Base-by-base conservation (phyloP, 2,888 invertebrate species). In the Hoplodrina ambigua region DNA sequence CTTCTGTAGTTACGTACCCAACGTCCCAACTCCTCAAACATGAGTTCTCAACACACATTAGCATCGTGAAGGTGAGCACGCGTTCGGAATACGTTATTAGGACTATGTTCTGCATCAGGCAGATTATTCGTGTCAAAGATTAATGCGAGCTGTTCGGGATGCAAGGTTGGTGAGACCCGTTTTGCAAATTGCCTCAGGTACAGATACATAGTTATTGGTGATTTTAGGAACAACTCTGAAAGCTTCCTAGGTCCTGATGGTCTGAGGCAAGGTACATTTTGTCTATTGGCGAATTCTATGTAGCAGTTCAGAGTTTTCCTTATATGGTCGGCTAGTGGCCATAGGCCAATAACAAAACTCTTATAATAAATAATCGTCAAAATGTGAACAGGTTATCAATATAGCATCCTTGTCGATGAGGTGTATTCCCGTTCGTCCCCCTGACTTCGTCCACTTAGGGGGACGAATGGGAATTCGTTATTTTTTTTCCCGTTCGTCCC, bases 31-130 rank as follows among this genome's bases (percentile, higher is more conserved):
- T 73, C 50, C 15, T 78, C 52, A 30, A 60, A 44, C 58, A 53
- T 49, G 56, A 69, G 64, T 63, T 69, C 57, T 71, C 59, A 79
- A 66, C 78, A 79, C 64, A 54, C 62, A 79, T 78, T 78, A 78
- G 75, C 79, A 37, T 63, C 61, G 78, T 25, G 59, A 50, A 63
- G 77, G 75, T 59, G 74, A 13, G 58, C 58, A 13, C 61, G 65
- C 44, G 63, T 30, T n/a, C 19, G 1, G 79, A 66, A 75, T 78
- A 79, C 66, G 54, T 56, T 46, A 78, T 58, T 4, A 58, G 53
- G n/a, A 20, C 44, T n/a, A 19, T 71, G 72, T 52, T 53, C 55
- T 54, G 68, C 63, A 64, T 68, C 62, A 56, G 19, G 15, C 62
- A 56, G 55, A 52, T 64, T 63, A 68, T 53, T 63, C 11, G 33